A percentile compares a stretch with the other conserved stretches of the same genome.
Evolutionary conservation across 2,797 vertebrate species (phyloP).

Genomic region (Dryobates pubescens): DNA sequence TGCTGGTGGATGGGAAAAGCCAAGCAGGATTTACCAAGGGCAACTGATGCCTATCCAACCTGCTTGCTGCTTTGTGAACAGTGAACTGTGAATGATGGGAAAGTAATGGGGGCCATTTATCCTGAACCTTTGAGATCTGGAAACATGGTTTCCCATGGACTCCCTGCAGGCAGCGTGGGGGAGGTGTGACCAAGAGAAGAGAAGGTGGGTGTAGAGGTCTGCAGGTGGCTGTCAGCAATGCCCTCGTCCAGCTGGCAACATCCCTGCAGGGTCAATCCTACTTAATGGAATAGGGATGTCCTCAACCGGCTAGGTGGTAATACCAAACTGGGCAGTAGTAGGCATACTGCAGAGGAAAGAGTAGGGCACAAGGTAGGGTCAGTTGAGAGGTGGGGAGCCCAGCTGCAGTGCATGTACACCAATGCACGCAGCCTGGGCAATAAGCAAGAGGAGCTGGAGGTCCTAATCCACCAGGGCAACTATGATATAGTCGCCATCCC

Average conservation of each 20-base stretch:
- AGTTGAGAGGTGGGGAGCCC: no score
- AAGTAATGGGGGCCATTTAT: neutral
- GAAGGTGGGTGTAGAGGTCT: neutral
- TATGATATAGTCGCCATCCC: no score
- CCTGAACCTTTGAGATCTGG: neutral
- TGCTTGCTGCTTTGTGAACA: neutral
- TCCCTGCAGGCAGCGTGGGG: neutral
- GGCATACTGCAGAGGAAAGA: no score
- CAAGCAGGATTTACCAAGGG: neutral
- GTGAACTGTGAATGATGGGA: neutral
- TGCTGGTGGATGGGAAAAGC: neutral
- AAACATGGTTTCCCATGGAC: neutral
- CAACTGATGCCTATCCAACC: neutral
- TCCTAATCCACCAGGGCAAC: no score
- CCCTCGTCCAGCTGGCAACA: neutral
- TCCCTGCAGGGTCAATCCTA: neutral
- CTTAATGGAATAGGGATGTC: no score
- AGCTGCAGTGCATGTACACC: no score
- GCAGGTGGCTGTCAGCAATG: accelerated
- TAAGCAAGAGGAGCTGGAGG: no score
- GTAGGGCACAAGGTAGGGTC: no score
- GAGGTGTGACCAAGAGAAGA: neutral
- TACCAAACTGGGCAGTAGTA: neutral
- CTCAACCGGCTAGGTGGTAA: neutral
- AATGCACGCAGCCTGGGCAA: no score